Conservation (phyloP, 2,888 invertebrate species). For the Sylvicola cinctus region DNA sequence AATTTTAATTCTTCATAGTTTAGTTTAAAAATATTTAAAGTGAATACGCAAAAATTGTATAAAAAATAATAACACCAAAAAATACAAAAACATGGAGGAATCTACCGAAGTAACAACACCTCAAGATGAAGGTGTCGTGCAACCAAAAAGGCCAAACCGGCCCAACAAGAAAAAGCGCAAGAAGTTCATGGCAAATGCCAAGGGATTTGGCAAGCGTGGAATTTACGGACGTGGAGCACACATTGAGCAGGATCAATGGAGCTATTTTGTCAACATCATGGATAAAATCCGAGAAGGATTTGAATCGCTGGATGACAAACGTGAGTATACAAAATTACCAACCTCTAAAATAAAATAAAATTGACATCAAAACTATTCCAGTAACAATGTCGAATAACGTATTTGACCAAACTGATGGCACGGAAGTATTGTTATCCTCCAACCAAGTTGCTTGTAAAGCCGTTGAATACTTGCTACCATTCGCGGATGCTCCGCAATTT, state of each 20-base stretch:
- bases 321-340: conserved; percentile 23
- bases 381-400: conserved; percentile 47
- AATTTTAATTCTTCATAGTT: no score
- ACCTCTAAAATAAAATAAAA: background rate
- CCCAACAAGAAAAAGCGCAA: conserved; percentile 35
- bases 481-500: conserved; percentile 38
- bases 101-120: no score
- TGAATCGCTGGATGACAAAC: conserved; percentile 46
- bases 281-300: conserved; percentile 48
- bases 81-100: no score
- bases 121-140: no score
- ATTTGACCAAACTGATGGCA: conserved; percentile 43
- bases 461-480: conserved; percentile 52
- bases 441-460: conserved; percentile 67
- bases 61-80: no score
- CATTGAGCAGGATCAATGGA: conserved; percentile 50
- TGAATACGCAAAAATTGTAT: no score
- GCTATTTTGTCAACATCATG: conserved; percentile 55
- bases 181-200: conserved; percentile 46
- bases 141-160: no score
- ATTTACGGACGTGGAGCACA: conserved; percentile 48
- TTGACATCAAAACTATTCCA: conserved; percentile 8
- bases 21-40: no score
- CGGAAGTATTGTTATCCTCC: conserved; percentile 49
- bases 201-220: conserved; percentile 55